Conservation (phyloP, 2,113 vertebrate species). For the Microtus montanus region DNA sequence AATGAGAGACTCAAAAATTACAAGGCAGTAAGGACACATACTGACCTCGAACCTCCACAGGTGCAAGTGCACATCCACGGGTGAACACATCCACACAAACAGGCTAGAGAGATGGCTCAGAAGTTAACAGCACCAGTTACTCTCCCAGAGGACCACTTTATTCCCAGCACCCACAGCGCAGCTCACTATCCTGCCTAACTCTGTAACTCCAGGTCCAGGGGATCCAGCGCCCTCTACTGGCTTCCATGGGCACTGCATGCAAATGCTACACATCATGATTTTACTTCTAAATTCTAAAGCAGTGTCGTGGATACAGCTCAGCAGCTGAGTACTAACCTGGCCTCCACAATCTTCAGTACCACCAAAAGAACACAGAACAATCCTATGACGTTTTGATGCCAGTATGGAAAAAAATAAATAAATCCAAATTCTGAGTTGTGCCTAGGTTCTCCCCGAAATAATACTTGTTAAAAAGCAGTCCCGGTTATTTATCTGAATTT, state of each 20-base stretch:
- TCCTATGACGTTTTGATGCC: slow-evolving; percentile 11
- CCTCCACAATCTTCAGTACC: too few relatives aligned
- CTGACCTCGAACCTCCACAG: background rate
- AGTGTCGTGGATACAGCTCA: background rate
- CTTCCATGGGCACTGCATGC: background rate
- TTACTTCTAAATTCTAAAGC: background rate
- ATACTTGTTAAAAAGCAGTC: background rate
- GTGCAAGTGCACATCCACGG: background rate
- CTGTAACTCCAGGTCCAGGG: background rate
- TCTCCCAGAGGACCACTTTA: background rate
- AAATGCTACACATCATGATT: background rate
- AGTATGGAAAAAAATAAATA: background rate
- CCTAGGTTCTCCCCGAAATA: background rate
- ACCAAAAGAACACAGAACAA: background rate
- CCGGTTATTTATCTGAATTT: slow-evolving; percentile 27
- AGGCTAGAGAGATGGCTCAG: background rate
- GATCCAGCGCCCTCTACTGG: background rate
- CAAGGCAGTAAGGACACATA: background rate
- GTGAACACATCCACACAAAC: background rate
- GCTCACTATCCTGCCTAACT: background rate
- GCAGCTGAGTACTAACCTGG: background rate
- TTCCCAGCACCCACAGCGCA: background rate
- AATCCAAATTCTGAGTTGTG: slow-evolving; percentile 5
- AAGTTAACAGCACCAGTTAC: background rate
- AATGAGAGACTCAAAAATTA: background rate